Evolutionary conservation across 2,888 invertebrate species (phyloP), one percentile per base, ranked within the genome.

Genomic region (Euphydryas editha): DNA sequence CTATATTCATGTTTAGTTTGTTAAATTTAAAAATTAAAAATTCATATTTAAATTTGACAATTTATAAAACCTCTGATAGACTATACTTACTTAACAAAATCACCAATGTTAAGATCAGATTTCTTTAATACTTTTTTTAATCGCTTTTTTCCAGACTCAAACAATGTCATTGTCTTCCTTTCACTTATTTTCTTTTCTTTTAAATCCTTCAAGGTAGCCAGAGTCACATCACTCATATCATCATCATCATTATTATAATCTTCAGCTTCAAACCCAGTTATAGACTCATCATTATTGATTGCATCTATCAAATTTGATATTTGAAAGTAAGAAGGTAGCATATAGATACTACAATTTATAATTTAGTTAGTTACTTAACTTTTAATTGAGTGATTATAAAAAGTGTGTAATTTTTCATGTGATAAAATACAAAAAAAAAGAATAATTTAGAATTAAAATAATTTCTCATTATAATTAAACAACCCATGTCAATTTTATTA

Each of bases 81-180:
- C 49, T 51, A 51, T 24, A 75, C 75, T 73, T 69, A 76, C 74
- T 78, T 79, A 18, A 82, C 83, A 79, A 88, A 85, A 78, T 92
- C 91, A 72, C 85, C 89, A 7, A 87, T 82, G 81, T 87, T 87
- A 65, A 87, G 82, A 72, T 86, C 81, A 8, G 72, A 64, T 69
- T 82, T 84, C 71, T 82, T 85, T 7, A 87, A 76, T 70, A 88
- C 71, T 74, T 85, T 76, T 65, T 82, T 81, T n/a, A 88, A 82
- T 72, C 82, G 78, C 61, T 79, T 76, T 30, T 76, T 73, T 65
- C 88, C 83, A 67, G 82, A 76, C 72, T 81, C 81, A 62, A 70
- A 76, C 58, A 78, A 70, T 59, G 68, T 58, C 76, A 81, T 86
- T 71, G 73, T 80, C 76, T 81, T 85, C 2, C 80, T 75, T 62